Base-by-base conservation (phyloP, 2,888 invertebrate genomes). In the Tenthredo mesomela region DNA sequence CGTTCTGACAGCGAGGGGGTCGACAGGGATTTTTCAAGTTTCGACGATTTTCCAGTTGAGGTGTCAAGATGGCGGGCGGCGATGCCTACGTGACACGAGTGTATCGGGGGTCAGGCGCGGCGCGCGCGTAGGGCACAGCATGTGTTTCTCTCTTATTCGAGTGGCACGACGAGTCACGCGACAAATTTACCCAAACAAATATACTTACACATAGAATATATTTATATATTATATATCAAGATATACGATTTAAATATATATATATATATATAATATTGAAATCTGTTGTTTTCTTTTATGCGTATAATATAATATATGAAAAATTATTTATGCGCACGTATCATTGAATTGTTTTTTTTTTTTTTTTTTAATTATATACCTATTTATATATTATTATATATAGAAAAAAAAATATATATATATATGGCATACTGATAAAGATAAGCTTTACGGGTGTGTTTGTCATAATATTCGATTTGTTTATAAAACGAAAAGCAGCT, bases 21-120 rank as follows among this genome's bases (percentile, higher is more conserved):
- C 37, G 47, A 43, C 29, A 82, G 82, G 70, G 70, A 82, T 50
- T 82, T 80, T 85, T 82, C 47, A 85, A 73, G 85, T 82, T 85
- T 82, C 82, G 82, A 82, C 85, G 82, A 85, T 85, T 82, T 82
- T 82, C 85, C 85, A 85, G 82, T 82, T 67, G 80, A 85, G 85
- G 85, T 85, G 85, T 85, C 85, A 85, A 85, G 82, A 85, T 85
- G 85, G 85, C 85, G 85, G 85, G 82, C 85, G 40, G 43, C 71
- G 85, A 70, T 85, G 84, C 84, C 85, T 82, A 85, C 85, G 85
- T 85, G 85, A 85, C 85, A 82, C 70, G 82, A 78, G 85, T 47
- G 84, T 67, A 77, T 84, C 75, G 77, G 78, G 84, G 84, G 84
- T 84, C 84, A 84, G 84, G 77, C 77, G 84, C 84, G 84, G 75